phyloP scores from a whole-genome alignment of 2,888 invertebrate genomes.

The Nemapogon koenigi region DNA sequence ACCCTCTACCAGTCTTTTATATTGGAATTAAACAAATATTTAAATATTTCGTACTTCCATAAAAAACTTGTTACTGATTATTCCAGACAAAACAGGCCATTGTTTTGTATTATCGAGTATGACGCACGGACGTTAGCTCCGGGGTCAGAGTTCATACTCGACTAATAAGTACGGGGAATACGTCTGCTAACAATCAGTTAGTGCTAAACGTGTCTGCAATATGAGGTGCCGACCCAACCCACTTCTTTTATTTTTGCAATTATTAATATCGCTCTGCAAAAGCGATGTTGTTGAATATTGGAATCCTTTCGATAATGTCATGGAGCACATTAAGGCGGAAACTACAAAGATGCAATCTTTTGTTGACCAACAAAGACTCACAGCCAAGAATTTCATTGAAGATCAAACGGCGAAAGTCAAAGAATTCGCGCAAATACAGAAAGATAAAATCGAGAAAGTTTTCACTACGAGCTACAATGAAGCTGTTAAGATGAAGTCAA shows the following conservation, averaged over 20 bases:
- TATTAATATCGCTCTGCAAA: neutral
- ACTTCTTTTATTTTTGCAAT: too few relatives aligned
- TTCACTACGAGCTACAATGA: slow-evolving; percentile 24
- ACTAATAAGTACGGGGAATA: slow-evolving; percentile 2
- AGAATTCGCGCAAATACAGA: slow-evolving; percentile 26
- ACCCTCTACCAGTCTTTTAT: too few relatives aligned
- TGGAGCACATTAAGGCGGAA: slow-evolving; percentile 4
- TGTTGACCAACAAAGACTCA: slow-evolving; percentile 18
- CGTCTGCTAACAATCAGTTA: too few relatives aligned
- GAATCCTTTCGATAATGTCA: slow-evolving; percentile 3
- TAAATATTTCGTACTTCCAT: too few relatives aligned
- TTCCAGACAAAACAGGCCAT: neutral
- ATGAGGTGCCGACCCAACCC: too few relatives aligned
- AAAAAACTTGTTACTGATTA: too few relatives aligned
- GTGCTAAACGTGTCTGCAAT: too few relatives aligned
- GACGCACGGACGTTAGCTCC: slow-evolving; percentile 6
- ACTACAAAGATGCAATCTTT: slow-evolving; percentile 14
- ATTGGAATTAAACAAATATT: too few relatives aligned
- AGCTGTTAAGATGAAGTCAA: slow-evolving; percentile 27
- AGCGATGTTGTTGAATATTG: slow-evolving; percentile 1
- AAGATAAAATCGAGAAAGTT: slow-evolving; percentile 21
- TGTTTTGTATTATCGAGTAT: slow-evolving; percentile 1
- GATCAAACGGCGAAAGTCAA: slow-evolving; percentile 24
- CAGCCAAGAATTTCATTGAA: slow-evolving; percentile 23
- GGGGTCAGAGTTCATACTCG: slow-evolving; percentile 4